Evolutionary conservation across 2,888 invertebrate species (phyloP).

Genomic region (Netelia virgata): DNA sequence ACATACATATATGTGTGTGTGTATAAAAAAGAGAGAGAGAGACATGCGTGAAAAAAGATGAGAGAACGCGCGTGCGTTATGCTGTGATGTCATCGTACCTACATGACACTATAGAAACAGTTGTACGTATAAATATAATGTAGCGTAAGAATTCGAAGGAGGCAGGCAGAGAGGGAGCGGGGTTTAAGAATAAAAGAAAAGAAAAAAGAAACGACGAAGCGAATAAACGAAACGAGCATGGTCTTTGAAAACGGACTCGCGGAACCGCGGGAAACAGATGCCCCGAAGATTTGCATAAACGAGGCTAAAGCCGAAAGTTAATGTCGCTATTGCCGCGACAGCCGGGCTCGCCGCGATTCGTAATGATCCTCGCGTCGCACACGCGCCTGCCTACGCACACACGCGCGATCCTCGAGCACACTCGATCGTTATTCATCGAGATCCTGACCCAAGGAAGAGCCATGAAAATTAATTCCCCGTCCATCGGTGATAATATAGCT

Average conservation of each 20-base stretch:
- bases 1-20: not conserved
- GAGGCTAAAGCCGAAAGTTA: slow-evolving; percentile 78
- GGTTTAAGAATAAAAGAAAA: too few relatives aligned
- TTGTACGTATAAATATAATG: slow-evolving; percentile 17
- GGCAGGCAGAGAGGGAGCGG: not conserved
- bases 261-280: slow-evolving; percentile 78
- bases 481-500: not conserved
- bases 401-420: slow-evolving; percentile 46
- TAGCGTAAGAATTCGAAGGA: not conserved
- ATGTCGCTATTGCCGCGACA: slow-evolving; percentile 74
- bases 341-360: slow-evolving; percentile 64
- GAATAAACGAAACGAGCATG: slow-evolving; percentile 1
- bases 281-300: slow-evolving; percentile 80
- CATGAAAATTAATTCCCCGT: slow-evolving; percentile 75
- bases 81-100: slow-evolving; percentile 66
- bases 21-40: slow-evolving; percentile 23
- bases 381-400: not conserved
- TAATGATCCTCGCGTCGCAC: slow-evolving; percentile 57
- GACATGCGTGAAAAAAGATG: slow-evolving; percentile 55
- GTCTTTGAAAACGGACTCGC: slow-evolving; percentile 32
- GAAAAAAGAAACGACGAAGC: slow-evolving; percentile 12
- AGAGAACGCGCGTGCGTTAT: slow-evolving; percentile 67
- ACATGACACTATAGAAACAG: slow-evolving; percentile 43
- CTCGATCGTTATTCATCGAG: slow-evolving; percentile 77
- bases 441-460: slow-evolving; percentile 71